Evolutionary conservation across 2,888 invertebrate genomes (phyloP).

Genomic region (Fabriciana adippe): DNA sequence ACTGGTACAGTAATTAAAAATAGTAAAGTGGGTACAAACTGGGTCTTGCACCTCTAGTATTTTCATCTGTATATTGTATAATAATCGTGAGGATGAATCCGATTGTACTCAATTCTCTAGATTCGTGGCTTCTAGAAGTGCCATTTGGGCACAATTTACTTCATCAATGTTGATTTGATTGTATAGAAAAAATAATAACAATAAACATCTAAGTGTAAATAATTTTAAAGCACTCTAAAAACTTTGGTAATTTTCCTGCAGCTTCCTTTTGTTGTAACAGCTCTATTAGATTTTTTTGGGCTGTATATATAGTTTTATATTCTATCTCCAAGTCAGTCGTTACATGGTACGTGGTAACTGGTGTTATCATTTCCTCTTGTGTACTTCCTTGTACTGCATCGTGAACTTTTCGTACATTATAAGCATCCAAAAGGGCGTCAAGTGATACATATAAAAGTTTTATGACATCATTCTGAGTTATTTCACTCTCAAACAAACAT

Average conservation of each 20-base stretch:
- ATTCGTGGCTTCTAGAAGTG: too few species aligned
- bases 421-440: constrained; percentile 66
- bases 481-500: constrained; percentile 20
- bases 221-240: constrained; percentile 2
- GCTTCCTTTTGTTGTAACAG: not conserved
- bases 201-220: not conserved
- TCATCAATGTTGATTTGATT: too few species aligned
- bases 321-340: constrained; percentile 61
- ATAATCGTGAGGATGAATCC: too few species aligned
- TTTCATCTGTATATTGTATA: too few species aligned
- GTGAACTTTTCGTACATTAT: constrained; percentile 58
- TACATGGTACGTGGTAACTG: constrained; percentile 48
- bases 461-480: constrained; percentile 52
- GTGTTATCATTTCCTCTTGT: constrained; percentile 29
- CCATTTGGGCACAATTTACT: too few species aligned
- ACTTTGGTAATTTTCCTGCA: constrained; percentile 3
- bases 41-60: too few species aligned
- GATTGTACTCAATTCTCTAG: too few species aligned
- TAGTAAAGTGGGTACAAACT: too few species aligned
- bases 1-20: too few species aligned
- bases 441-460: constrained; percentile 59
- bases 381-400: constrained; percentile 59
- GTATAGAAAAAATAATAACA: not conserved
- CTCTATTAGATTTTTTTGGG: not conserved
- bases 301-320: constrained; percentile 53